Conservation (phyloP, 2,113 vertebrate genomes). For the Lagenorhynchus albirostris region DNA sequence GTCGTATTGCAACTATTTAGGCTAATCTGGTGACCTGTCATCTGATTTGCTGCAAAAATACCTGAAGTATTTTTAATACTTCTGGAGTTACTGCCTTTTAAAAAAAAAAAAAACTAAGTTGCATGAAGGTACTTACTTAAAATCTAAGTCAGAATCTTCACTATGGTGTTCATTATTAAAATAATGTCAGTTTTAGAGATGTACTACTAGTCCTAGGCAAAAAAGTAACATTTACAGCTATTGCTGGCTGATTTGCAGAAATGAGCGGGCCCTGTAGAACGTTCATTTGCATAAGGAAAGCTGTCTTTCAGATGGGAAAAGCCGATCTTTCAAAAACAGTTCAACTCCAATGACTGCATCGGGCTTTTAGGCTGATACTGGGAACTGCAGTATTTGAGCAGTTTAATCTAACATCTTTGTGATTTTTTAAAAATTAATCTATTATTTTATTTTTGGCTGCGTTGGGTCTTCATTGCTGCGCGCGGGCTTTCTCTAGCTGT, state of each 20-base stretch:
- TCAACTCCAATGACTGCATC: background rate
- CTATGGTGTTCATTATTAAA: background rate
- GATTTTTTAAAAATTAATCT: background rate
- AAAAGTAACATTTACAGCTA: background rate
- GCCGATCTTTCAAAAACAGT: slow-evolving; percentile 1
- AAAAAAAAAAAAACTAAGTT: background rate
- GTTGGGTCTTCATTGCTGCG: too few relatives aligned
- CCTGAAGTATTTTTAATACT: slow-evolving; percentile 17
- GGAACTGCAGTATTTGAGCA: background rate
- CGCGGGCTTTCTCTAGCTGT: too few relatives aligned
- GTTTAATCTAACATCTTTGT: background rate
- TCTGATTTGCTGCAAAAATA: slow-evolving; percentile 26
- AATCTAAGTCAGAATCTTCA: background rate
- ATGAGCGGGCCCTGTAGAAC: background rate
- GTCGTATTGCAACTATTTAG: background rate
- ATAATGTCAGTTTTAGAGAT: background rate
- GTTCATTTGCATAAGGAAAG: slow-evolving; percentile 64
- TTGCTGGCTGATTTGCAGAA: slow-evolving; percentile 36
- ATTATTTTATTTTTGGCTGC: too few relatives aligned
- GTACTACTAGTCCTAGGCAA: background rate
- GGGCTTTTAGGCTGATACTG: background rate
- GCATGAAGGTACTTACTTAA: background rate
- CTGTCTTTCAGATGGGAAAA: background rate
- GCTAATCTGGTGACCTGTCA: background rate
- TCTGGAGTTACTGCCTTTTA: background rate